Evolutionary conservation across 2,113 vertebrate species (phyloP).

Genomic region (Tyto alba): DNA sequence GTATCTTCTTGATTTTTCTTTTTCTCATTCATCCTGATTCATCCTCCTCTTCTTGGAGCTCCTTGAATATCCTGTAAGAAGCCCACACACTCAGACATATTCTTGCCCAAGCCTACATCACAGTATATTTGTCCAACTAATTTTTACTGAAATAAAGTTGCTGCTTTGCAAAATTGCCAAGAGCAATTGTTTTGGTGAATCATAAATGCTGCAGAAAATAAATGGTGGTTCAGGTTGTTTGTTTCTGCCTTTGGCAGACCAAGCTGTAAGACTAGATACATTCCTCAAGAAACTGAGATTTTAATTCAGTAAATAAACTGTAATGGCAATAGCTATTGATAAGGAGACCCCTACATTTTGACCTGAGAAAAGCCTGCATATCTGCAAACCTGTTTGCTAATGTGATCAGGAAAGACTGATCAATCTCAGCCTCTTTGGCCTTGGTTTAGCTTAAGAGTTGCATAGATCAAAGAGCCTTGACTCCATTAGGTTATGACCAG

Average conservation of each 20-base stretch:
- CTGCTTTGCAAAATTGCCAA: constrained; percentile 37
- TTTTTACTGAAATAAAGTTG: constrained; percentile 45
- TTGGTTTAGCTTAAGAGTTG: not conserved
- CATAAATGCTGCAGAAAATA: constrained; percentile 59
- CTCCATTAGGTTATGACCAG: not conserved
- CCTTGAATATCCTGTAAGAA: constrained; percentile 54
- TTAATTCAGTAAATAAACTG: not conserved
- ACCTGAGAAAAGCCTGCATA: not conserved
- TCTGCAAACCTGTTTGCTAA: not conserved
- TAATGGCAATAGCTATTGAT: not conserved
- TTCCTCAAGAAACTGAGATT: not conserved
- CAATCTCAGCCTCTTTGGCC: not conserved
- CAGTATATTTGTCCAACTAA: constrained; percentile 44
- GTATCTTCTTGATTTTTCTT: constrained; percentile 45
- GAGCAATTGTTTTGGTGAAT: constrained; percentile 66
- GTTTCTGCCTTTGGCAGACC: constrained; percentile 19
- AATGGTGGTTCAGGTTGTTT: constrained; percentile 49
- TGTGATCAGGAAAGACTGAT: not conserved
- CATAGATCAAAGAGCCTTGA: not conserved
- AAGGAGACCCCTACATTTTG: not conserved
- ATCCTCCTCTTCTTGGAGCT: constrained; percentile 49
- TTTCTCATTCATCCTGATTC: constrained; percentile 55
- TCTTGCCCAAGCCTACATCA: constrained; percentile 8
- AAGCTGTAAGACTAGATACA: not conserved
- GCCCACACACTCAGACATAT: constrained; percentile 36